These are phyloP conservation scores for Potorous gilbertii DNA, from an alignment of 2,797 vertebrate species.

Conservation along the genomic window DNA sequence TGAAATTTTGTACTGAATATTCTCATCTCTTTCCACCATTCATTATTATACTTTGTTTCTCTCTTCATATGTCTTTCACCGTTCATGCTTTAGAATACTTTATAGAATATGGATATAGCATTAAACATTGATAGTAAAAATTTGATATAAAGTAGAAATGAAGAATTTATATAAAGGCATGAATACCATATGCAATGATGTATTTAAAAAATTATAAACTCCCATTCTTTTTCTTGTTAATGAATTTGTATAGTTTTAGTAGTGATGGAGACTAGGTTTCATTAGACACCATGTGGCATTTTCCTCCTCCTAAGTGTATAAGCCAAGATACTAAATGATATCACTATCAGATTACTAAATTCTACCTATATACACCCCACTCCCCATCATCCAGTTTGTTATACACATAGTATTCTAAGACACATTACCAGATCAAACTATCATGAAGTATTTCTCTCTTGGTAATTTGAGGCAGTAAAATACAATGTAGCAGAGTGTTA, in stretches of 20 bases:
- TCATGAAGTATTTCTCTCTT: background rate
- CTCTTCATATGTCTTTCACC: background rate
- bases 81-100: background rate
- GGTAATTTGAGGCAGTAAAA: background rate
- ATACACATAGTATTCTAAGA: background rate
- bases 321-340: background rate
- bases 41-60: background rate
- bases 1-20: background rate
- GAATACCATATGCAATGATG: background rate
- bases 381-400: background rate
- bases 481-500: background rate
- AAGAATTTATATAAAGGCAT: background rate
- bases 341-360: background rate
- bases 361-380: background rate
- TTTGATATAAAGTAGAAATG: background rate
- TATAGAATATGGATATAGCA: background rate
- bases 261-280: background rate
- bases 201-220: background rate
- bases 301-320: background rate
- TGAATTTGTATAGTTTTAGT: background rate
- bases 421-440: background rate
- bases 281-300: background rate
- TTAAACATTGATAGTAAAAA: background rate
- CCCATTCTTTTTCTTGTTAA: background rate
- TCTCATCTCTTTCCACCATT: background rate